Evolutionary conservation across 2,888 invertebrate genomes (phyloP), one percentile per base, ranked within the genome.

Genomic region (Drosophila leonis): DNA sequence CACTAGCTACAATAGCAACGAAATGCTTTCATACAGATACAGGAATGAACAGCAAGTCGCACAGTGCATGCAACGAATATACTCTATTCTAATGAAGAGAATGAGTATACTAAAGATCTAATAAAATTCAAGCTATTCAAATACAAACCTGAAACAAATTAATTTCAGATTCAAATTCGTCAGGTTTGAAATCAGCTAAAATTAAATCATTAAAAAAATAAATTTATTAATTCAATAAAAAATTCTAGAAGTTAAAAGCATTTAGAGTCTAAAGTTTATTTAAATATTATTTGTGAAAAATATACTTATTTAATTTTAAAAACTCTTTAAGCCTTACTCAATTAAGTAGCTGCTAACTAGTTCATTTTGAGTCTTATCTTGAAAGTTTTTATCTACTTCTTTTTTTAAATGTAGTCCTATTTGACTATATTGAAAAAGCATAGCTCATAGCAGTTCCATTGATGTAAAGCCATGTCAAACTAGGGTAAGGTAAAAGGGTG

Each of bases 401-500:
- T 2, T 0, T 31, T 31, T 31, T 2, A 29, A 31, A 18, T 42
- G 12, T 24, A 9, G 4, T 24, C 10, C 10, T 15, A n/a, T 33
- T 46, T n/a, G 54, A 13, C 2, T 1, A 9, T 13, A 35, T 59
- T 37, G 24, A 29, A 48, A 29, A n/a, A 4, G 12, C 29, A 10
- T 27, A 27, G 27, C 31, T 8, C 15, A n/a, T 31, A n/a, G 27
- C 46, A 27, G 1, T 18, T 54, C 7, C 24, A 37, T 52, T 46
- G 12, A 54, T 15, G 9, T 29, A 9, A 37, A 15, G 35, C 10
- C 42, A 63, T 51, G 12, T n/a, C 31, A 0, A 65, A 46, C 66
- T 54, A 27, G 66, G 44, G 35, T 44, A 64, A 64, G 39, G n/a
- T 51, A 42, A 65, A 64, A n/a, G 20, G 20, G 46, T 13, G 1